Evolutionary conservation across 2,113 vertebrate genomes (phyloP), one percentile per base, ranked within the genome.

Genomic region (Pipra filicauda): DNA sequence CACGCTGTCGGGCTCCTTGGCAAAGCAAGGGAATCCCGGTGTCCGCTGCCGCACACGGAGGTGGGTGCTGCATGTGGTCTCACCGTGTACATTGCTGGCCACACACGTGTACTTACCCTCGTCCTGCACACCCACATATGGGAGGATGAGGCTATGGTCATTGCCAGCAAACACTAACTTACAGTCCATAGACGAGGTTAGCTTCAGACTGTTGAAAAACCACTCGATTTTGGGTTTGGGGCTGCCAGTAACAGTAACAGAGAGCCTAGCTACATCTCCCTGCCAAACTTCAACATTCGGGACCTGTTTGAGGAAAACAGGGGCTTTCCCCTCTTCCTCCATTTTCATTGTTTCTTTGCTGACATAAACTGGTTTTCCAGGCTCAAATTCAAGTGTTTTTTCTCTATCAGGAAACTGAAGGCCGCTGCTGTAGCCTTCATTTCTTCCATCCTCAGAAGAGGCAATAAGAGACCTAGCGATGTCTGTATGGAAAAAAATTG

Each of bases 361-460:
- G 88, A 98, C 98, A 95, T 98, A 98, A 96, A 92, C 95, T 98
- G 98, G 97, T 88, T 98, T 91, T 96, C 98, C 99, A 99, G 99
- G 98, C 94, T 98, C 97, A 98, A 98, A 98, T 98, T 99, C 99
- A 99, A 99, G 98, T 98, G 98, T 99, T 99, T 98, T 98, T 31
- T 98, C 95, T 98, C 94, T 98, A 71, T 98, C 92, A 89, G 97
- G 93, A 96, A 99, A 98, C 66, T 97, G 98, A 97, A 99, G 98
- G 89, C 97, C 76, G 87, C 97, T 98, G 97, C 96, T 98, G 98
- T 97, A 98, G 97, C 97, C 97, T 96, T 98, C 98, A 96, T 97
- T 98, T 97, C 97, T 98, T 96, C 98, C 97, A 93, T 99, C 98
- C 97, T 98, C 98, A 93, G 98, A 98, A 98, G 98, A 97, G 80